Conservation (phyloP, 2,888 invertebrate genomes). For the Scaptomyza cyrtandrae region DNA sequence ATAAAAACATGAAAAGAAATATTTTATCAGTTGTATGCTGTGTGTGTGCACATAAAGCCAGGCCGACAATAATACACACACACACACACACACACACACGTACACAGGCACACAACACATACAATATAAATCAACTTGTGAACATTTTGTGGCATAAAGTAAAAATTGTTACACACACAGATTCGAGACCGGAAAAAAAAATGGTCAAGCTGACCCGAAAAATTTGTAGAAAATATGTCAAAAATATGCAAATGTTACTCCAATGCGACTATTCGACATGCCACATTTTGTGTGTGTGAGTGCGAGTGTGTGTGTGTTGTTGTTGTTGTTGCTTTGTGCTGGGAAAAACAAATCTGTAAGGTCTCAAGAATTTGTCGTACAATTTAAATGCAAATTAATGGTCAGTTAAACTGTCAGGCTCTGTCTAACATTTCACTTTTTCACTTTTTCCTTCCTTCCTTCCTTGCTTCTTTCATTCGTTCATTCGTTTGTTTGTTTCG, state of each 20-base stretch:
- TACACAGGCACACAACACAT: too few relatives aligned
- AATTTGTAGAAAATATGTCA: slow-evolving; percentile 72
- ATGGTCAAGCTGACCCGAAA: slow-evolving; percentile 56
- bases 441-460: slow-evolving; percentile 17
- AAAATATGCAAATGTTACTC: slow-evolving; percentile 71
- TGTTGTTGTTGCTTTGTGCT: slow-evolving; percentile 8
- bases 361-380: slow-evolving; percentile 60
- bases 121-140: slow-evolving; percentile 72
- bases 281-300: slow-evolving; percentile 35
- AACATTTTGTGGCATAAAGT: slow-evolving; percentile 56
- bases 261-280: slow-evolving; percentile 34
- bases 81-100: too few relatives aligned
- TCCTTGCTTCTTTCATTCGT: slow-evolving; percentile 18
- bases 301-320: too few relatives aligned
- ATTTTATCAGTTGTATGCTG: not conserved
- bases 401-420: slow-evolving; percentile 78
- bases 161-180: slow-evolving; percentile 49
- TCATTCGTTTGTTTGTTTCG: slow-evolving; percentile 19
- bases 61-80: too few relatives aligned
- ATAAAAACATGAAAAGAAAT: slow-evolving; percentile 72
- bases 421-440: slow-evolving; percentile 48
- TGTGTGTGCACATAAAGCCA: slow-evolving; percentile 5
- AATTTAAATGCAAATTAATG: slow-evolving; percentile 79
- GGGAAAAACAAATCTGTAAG: slow-evolving; percentile 47
- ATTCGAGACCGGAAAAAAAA: slow-evolving; percentile 28